Base-by-base conservation (phyloP, 2,797 vertebrate species). In the Cossypha heuglini region DNA sequence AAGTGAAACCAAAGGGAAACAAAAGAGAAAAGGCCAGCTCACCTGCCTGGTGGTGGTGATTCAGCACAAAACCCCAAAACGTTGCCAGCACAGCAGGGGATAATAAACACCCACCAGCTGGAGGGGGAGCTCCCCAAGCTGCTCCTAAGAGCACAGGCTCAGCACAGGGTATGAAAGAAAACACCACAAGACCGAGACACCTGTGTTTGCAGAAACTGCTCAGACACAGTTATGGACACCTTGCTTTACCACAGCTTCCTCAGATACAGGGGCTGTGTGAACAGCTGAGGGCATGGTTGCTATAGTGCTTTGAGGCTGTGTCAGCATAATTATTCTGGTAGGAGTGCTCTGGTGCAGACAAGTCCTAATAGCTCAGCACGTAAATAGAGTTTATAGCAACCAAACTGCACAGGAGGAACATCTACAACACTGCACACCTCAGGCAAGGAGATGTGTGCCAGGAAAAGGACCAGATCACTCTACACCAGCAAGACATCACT, bases 201-300 rank as follows among this genome's bases (percentile, higher is more conserved):
- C 66, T 54, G 59, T 66, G 93, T 84, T 92, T 90, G 79, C 86
- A 91, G 90, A 94, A 66, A 19, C 43, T 55, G 51, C 82, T 81
- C 7, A 63, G 69, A n/a, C 45, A 24, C 21, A 40, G 85, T 45
- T 72, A 80, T 0, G 0, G 83, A 38, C 0, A 0, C 72, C 25
- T 66, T 26, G 58, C 67, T 86, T 90, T 45, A 59, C 73, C 93
- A 68, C 76, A 82, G 58, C 51, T 73, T 90, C 45, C 76, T 90
- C 31, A 42, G 61, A 42, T 0, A 2, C 48, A 48, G 48, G 45
- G 11, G 33, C 54, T 67, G 28, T 17, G 54, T 42, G 49, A 76
- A 16, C 3, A 55, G 69, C 45, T 67, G 59, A 64, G 24, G 38
- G 26, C 88, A 64, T 0, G 10, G 82, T 86, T 93, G 45, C 88